Evolutionary conservation across 2,797 vertebrate species (phyloP).

Genomic region (Aratinga solstitialis): DNA sequence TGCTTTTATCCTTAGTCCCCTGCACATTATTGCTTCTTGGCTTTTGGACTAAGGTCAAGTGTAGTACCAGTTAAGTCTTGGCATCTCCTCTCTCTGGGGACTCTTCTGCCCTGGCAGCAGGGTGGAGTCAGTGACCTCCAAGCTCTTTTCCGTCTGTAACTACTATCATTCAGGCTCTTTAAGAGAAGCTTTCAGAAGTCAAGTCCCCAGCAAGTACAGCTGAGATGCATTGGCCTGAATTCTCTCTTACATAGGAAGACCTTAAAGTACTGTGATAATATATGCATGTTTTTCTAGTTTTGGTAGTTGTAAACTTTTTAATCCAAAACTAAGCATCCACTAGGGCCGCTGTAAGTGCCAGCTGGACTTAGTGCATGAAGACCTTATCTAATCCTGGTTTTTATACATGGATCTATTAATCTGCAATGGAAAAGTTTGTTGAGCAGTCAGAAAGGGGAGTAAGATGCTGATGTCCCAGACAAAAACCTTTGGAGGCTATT

Average conservation of each 20-base stretch:
- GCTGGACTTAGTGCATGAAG: neutral
- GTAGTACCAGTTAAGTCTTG: neutral
- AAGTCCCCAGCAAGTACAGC: neutral
- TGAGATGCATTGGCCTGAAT: constrained; percentile 1
- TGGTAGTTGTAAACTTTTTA: neutral
- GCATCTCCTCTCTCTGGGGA: neutral
- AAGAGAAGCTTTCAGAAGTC: neutral
- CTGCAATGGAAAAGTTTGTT: neutral
- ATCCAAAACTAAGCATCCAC: neutral
- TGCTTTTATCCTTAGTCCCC: neutral
- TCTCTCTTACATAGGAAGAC: neutral
- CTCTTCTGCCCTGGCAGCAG: neutral
- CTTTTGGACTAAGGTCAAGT: neutral
- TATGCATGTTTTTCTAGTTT: neutral
- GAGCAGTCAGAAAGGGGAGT: neutral
- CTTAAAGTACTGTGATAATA: neutral
- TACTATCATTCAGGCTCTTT: neutral
- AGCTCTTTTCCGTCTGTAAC: neutral
- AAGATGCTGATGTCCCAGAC: neutral
- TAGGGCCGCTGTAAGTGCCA: neutral
- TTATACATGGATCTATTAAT: neutral
- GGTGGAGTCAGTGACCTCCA: neutral
- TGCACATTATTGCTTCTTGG: neutral
- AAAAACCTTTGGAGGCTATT: neutral
- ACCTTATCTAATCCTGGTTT: neutral